Percentiles rank a stretch among this genome's conserved stretches.
These are phyloP conservation scores for Eubasilissa regina DNA, from an alignment of 1,140 invertebrate species.

Conservation along the genomic window DNA sequence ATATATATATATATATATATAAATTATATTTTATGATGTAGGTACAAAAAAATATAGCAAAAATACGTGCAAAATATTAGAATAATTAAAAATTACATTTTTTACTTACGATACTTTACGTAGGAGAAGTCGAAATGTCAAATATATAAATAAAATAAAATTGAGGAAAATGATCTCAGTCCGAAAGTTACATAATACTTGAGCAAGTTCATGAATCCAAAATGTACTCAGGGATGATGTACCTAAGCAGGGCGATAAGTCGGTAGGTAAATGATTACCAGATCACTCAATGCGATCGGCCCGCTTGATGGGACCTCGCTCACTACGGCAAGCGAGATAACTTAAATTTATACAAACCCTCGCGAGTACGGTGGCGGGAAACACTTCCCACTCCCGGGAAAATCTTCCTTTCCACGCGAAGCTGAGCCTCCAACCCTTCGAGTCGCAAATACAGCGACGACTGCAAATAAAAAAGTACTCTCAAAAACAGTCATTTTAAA, in stretches of 20 bases:
- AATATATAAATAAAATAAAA: no score
- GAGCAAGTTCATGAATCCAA: no score
- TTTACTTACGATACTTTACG: no score
- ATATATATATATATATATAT: no score
- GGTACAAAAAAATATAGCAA: no score
- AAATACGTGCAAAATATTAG: no score
- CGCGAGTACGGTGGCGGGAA: constrained; percentile 32
- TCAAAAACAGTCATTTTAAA: background rate
- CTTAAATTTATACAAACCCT: constrained; percentile 48
- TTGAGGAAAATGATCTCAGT: no score
- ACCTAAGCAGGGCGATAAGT: constrained; percentile 1
- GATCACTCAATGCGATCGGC: constrained; percentile 39
- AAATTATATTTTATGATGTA: no score
- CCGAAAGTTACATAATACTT: no score
- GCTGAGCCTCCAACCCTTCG: background rate
- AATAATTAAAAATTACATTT: no score
- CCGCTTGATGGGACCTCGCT: constrained; percentile 28
- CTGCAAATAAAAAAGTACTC: background rate
- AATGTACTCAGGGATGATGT: no score
- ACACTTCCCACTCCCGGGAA: constrained; percentile 20
- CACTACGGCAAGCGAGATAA: constrained; percentile 34
- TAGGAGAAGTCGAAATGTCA: no score
- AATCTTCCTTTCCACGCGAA: constrained; percentile 12
- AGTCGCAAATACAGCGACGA: background rate
- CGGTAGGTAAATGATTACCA: constrained; percentile 35